A percentile compares a stretch with the other conserved stretches of the same genome.
phyloP scores from a whole-genome alignment of 2,797 vertebrate species.

The Amblyopsis hoosieri region DNA sequence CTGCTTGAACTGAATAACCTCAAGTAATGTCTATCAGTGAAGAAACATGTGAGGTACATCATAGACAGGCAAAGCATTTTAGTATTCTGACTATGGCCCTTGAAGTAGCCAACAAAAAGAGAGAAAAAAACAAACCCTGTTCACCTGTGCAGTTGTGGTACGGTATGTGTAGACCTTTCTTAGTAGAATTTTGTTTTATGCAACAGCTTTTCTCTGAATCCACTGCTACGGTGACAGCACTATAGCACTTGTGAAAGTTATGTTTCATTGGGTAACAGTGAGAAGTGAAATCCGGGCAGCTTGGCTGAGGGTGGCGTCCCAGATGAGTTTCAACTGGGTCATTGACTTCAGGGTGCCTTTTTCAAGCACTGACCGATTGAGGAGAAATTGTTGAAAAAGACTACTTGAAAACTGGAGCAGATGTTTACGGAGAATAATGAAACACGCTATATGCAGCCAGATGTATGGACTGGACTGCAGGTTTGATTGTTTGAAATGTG shows the following conservation, averaged over 20 bases:
- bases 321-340: constrained; percentile 19
- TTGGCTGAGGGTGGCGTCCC: constrained; percentile 13
- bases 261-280: not conserved
- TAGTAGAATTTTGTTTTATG: not conserved
- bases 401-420: constrained; percentile 46
- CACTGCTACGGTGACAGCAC: not conserved
- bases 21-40: constrained; percentile 30
- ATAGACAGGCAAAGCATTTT: constrained; percentile 25
- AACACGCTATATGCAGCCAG: constrained; percentile 2
- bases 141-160: constrained; percentile 5
- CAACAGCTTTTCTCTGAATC: too few relatives aligned
- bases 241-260: not conserved
- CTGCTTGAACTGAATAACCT: constrained; percentile 42
- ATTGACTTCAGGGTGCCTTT: constrained; percentile 22
- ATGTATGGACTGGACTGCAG: constrained; percentile 13
- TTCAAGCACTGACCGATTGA: constrained; percentile 12
- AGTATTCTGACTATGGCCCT: not conserved
- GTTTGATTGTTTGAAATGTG: too few relatives aligned
- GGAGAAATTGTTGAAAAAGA: constrained; percentile 5
- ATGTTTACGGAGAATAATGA: constrained; percentile 42
- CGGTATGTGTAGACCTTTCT: not conserved
- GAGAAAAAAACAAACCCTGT: not conserved
- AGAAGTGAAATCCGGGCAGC: constrained; percentile 25
- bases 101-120: constrained; percentile 5
- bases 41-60: constrained; percentile 1